These are phyloP conservation scores for Acanthis flammea DNA, from an alignment of 2,797 vertebrate species.

Conservation along the genomic window DNA sequence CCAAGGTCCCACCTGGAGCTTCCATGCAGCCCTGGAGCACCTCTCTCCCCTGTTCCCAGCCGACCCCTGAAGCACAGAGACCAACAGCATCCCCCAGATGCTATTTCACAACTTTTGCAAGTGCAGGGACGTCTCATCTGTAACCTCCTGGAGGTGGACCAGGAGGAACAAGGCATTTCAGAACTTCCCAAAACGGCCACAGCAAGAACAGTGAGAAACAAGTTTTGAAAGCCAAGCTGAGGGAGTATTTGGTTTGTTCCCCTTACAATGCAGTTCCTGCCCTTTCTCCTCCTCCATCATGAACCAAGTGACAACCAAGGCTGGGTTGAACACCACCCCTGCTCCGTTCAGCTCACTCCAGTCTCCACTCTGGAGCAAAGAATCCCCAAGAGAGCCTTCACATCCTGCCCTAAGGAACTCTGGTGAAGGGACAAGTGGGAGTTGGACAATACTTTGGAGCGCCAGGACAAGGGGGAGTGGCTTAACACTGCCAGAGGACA, in stretches of 20 bases:
- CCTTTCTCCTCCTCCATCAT: neutral
- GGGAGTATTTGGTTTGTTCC: neutral
- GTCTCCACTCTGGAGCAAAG: rapidly evolving
- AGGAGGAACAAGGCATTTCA: neutral
- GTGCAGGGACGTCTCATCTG: rapidly evolving
- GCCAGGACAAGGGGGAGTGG: neutral
- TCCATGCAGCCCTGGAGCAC: neutral
- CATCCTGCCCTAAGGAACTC: neutral
- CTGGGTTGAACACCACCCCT: neutral
- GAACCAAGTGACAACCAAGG: rapidly evolving
- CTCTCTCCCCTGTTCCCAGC: neutral
- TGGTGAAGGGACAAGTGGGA: neutral
- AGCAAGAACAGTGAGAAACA: neutral
- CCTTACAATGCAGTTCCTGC: neutral
- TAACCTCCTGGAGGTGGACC: neutral
- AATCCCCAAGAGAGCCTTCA: neutral
- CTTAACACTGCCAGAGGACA: neutral
- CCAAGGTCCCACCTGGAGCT: neutral
- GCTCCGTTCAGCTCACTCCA: neutral
- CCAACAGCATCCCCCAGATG: neutral
- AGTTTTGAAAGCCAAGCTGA: neutral
- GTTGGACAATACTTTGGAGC: neutral
- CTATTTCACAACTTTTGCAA: neutral
- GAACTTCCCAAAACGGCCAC: neutral
- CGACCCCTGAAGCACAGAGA: rapidly evolving